Conservation (phyloP, 2,797 vertebrate species). For the Squalus acanthias region DNA sequence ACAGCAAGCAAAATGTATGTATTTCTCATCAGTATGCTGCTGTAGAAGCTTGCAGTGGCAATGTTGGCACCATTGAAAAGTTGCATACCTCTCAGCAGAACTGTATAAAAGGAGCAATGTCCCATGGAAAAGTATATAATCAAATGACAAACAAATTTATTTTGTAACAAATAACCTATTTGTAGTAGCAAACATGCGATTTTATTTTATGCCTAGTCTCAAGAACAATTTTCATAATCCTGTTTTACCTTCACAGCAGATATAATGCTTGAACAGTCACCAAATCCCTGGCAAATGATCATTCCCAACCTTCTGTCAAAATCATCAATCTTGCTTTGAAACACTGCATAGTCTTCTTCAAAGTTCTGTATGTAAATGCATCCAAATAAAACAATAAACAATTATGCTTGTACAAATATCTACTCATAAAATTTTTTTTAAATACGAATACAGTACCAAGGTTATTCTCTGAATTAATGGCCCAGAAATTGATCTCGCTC, state of each 20-base stretch:
- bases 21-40: too few species aligned
- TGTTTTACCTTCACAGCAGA: conserved; percentile 56
- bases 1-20: too few species aligned
- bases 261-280: conserved; percentile 51
- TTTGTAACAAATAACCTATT: background rate
- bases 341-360: conserved; percentile 53
- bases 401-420: background rate
- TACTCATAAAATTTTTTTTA: background rate
- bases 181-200: background rate
- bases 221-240: background rate
- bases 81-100: too few species aligned
- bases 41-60: too few species aligned
- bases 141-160: background rate
- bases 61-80: too few species aligned
- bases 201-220: background rate
- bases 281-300: conserved; percentile 58
- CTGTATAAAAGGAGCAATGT: too few species aligned
- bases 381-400: background rate
- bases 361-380: conserved; percentile 50
- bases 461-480: background rate
- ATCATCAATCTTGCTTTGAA: conserved; percentile 61
- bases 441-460: background rate
- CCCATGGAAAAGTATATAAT: background rate
- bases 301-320: conserved; percentile 60
- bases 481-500: too few species aligned